Evolutionary conservation across 2,888 invertebrate genomes (phyloP), one percentile per base, ranked within the genome.

Genomic region (Synanthedon formicaeformis): DNA sequence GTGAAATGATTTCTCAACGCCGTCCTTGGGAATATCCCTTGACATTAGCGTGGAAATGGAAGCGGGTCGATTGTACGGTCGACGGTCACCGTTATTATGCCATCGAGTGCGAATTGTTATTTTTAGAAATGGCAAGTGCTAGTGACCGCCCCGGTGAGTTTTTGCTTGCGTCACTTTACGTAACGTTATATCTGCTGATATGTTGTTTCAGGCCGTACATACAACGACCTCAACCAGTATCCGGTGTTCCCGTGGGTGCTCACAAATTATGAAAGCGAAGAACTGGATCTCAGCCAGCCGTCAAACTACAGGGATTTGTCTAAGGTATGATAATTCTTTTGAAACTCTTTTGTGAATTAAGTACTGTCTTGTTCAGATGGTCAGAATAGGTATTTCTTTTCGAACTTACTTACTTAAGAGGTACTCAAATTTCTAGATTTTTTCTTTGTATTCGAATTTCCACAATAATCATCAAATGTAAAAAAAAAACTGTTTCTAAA

Each of bases 161-260:
- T 45, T 1, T n/a, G 13, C 2, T 13, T 45, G n/a, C 45, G 45
- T 45, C 45, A 13, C 14, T 2, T 13, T 45, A n/a, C n/a, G 4
- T n/a, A 45, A 13, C 23, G 23, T 23, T 41, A 41, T 23, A 23
- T n/a, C 12, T 11, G n/a, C 45, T 3, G 6, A 5, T 3, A 13
- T 45, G 13, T 45, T 12, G 13, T 67, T 76, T 49, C 87, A 96
- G 97, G 99, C n/a, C 94, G 99, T 51, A 98, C 98, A 0, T 99
- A 99, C 90, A 99, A 99, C 84, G 99, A 99, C 81, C 89, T 99
- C 72, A 99, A 99, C 81, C 99, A 99, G 88, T 99, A 99, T 78
- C 99, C 99, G 1, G 96, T 99, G 59, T 99, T 99, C 82, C 99
- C 99, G 0, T 99, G 99, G 99, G 97, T 99, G 55, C 90, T 99